These are phyloP conservation scores for Pygoscelis antarcticus DNA, from an alignment of 2,113 vertebrate genomes.

Conservation along the genomic window DNA sequence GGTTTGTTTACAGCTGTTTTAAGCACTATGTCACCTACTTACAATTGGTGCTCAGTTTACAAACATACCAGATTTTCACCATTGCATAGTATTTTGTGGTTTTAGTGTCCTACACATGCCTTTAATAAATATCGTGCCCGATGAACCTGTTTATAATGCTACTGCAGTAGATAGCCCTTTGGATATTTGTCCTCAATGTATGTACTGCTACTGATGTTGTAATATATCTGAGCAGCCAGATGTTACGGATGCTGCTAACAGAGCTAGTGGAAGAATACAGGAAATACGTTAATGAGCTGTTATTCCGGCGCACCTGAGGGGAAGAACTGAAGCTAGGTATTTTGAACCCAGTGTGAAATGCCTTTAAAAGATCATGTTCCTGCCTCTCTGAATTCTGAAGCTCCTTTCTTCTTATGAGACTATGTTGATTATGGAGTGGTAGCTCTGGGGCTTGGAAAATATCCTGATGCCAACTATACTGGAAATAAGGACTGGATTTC, in stretches of 20 bases:
- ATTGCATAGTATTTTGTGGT: not conserved
- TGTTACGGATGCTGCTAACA: not conserved
- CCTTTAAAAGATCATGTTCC: not conserved
- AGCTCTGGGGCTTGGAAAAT: not conserved
- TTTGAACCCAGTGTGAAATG: not conserved
- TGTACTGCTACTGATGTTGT: not conserved
- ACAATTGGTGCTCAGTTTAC: not conserved
- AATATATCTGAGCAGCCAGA: not conserved
- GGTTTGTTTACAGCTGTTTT: not conserved
- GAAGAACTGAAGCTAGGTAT: not conserved
- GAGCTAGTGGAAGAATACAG: not conserved
- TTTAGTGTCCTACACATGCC: not conserved
- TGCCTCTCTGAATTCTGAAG: not conserved
- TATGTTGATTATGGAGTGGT: not conserved
- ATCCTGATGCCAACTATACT: not conserved
- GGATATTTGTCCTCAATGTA: not conserved
- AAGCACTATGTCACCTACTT: not conserved
- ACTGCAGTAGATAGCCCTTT: not conserved
- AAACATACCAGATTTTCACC: not conserved
- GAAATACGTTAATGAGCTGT: not conserved
- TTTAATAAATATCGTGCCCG: not conserved
- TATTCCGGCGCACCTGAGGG: not conserved
- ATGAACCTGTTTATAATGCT: not conserved
- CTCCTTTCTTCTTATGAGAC: not conserved
- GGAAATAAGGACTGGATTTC: not conserved